Percentiles rank a stretch among this genome's conserved stretches.
Evolutionary conservation across 37 sponge, comb jelly and placozoan species (phyloP).

Genomic region (Axinella damicornis): DNA sequence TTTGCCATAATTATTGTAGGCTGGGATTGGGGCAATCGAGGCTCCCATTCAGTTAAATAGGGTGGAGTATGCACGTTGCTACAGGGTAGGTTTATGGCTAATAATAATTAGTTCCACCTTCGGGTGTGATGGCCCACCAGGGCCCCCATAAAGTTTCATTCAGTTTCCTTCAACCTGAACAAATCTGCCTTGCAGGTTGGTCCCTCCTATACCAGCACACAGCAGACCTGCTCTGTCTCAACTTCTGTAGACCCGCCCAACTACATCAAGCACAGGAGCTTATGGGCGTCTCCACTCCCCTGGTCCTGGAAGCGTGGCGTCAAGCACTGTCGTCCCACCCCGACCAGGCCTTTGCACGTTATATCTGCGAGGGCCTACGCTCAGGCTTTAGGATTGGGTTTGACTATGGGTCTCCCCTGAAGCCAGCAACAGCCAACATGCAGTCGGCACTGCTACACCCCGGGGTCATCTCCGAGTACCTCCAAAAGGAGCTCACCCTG

Average conservation of each 20-base stretch:
- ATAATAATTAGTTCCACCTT: background rate
- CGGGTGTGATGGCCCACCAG: slow-evolving; percentile 2
- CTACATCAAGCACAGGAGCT: background rate
- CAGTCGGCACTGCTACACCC: slow-evolving; percentile 30
- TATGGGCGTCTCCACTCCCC: slow-evolving; percentile 6
- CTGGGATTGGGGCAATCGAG: too few species aligned
- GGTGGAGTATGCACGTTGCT: too few species aligned
- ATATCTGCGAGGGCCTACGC: slow-evolving; percentile 6
- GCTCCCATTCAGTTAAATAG: too few species aligned
- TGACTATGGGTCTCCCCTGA: background rate
- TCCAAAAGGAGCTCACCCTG: slow-evolving; percentile 1
- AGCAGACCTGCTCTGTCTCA: background rate
- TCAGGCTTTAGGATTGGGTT: slow-evolving; percentile 26
- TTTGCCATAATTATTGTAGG: too few species aligned
- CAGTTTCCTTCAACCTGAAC: background rate
- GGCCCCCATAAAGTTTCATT: background rate
- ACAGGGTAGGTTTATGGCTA: too few species aligned
- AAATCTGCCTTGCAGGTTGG: background rate
- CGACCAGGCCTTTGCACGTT: slow-evolving; percentile 10
- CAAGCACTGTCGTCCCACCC: slow-evolving; percentile 28
- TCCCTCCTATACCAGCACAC: slow-evolving; percentile 1
- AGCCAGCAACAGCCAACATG: slow-evolving; percentile 35
- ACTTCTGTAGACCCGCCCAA: too few species aligned
- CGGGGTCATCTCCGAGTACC: slow-evolving; percentile 7
- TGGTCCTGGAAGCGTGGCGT: slow-evolving; percentile 9